A percentile compares a stretch with the other conserved stretches of the same genome.
These are phyloP conservation scores for Xestoiulus laeticollis DNA, from an alignment of 2,888 invertebrate genomes.

Conservation along the genomic window DNA sequence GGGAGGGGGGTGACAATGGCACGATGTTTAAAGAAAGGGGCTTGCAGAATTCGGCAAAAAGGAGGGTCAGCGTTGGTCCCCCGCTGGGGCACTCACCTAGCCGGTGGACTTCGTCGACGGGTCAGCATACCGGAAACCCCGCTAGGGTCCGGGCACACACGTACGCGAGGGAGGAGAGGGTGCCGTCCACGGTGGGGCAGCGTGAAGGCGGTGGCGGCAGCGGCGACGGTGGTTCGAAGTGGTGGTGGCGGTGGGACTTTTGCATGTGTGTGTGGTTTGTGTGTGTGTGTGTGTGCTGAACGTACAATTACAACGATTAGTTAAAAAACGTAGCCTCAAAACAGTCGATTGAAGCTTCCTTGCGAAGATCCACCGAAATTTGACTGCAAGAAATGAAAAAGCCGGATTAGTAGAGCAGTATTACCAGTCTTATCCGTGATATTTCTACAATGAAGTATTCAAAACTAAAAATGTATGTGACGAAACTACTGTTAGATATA, in stretches of 20 bases:
- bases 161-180: background rate
- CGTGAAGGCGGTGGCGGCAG: background rate
- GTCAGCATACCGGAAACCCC: slow-evolving; percentile 24
- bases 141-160: slow-evolving; percentile 25
- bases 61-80: background rate
- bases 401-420: background rate
- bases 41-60: background rate
- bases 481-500: too few relatives aligned
- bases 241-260: background rate
- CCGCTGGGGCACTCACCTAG: slow-evolving; percentile 39
- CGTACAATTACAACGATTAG: slow-evolving; percentile 42
- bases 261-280: slow-evolving; percentile 44
- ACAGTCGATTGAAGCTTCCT: slow-evolving; percentile 49
- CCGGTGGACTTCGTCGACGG: slow-evolving; percentile 30
- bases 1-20: background rate
- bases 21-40: background rate
- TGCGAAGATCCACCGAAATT: slow-evolving; percentile 46
- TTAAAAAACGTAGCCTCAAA: slow-evolving; percentile 47
- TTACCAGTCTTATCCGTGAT: too few relatives aligned
- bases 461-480: too few relatives aligned
- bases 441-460: too few relatives aligned
- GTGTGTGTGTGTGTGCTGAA: slow-evolving; percentile 42
- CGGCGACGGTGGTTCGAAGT: background rate
- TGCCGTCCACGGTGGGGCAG: background rate
- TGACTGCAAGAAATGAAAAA: slow-evolving; percentile 26